These are phyloP conservation scores for Xyliphius kryptos DNA, from an alignment of 2,113 vertebrate species.

Conservation along the genomic window DNA sequence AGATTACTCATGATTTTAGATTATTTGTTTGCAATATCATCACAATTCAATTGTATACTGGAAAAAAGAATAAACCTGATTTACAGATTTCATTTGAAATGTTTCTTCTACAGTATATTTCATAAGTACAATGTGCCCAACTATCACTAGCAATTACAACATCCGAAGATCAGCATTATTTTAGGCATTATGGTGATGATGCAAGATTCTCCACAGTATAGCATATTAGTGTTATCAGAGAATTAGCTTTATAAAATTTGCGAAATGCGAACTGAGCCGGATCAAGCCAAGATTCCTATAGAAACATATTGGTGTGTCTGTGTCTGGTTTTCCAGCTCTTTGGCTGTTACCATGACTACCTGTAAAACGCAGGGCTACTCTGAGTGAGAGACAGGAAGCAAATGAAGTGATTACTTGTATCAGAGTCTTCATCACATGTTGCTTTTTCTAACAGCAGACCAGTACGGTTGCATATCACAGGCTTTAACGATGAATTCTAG, in stretches of 20 bases:
- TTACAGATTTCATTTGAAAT: too few relatives aligned
- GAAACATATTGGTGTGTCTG: slow-evolving; percentile 20
- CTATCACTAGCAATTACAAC: too few relatives aligned
- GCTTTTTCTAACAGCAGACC: slow-evolving; percentile 36
- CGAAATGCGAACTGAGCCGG: slow-evolving; percentile 8
- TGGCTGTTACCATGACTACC: slow-evolving; percentile 44
- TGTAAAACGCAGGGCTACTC: slow-evolving; percentile 13
- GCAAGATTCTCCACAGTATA: too few relatives aligned
- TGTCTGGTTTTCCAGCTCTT: not conserved
- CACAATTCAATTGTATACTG: too few relatives aligned
- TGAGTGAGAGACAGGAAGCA: slow-evolving; percentile 28
- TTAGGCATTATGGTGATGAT: too few relatives aligned
- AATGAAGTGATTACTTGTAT: slow-evolving; percentile 45
- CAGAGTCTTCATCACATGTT: slow-evolving; percentile 39
- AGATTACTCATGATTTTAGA: too few relatives aligned
- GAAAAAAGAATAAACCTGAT: too few relatives aligned
- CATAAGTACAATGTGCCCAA: too few relatives aligned
- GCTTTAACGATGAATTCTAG: not conserved
- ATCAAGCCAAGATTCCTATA: slow-evolving; percentile 27
- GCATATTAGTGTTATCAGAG: not conserved
- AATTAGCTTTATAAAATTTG: not conserved
- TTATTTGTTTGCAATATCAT: too few relatives aligned
- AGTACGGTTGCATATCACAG: slow-evolving; percentile 38
- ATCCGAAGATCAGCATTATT: too few relatives aligned
- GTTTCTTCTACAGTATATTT: too few relatives aligned